Evolutionary conservation across 2,888 invertebrate genomes (phyloP).

Genomic region (Cephus nigrinus): DNA sequence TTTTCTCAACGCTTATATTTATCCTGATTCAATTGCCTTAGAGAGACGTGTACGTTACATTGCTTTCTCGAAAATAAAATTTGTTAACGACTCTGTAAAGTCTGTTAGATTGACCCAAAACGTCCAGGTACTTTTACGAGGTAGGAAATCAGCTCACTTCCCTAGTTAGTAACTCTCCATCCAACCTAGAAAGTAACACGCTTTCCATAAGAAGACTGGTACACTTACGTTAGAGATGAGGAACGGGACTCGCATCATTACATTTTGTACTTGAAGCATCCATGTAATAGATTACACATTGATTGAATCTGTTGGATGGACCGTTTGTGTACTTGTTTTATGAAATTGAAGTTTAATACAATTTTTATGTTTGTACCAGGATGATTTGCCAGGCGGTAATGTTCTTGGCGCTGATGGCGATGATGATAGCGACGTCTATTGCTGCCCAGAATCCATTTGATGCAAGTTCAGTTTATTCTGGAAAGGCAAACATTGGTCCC

Average conservation of each 20-base stretch:
- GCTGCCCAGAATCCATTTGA: constrained; percentile 57
- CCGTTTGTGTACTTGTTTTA: neutral
- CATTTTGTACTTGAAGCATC: too few species aligned
- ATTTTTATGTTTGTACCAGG: too few species aligned
- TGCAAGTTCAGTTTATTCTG: constrained; percentile 48
- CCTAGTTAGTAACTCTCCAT: too few species aligned
- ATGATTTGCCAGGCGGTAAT: too few species aligned
- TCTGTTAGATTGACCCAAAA: neutral
- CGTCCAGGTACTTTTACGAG: constrained; percentile 25
- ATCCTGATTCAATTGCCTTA: too few species aligned
- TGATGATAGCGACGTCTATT: constrained; percentile 49
- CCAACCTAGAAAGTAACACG: constrained; percentile 48
- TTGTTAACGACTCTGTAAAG: too few species aligned
- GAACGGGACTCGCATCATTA: too few species aligned
- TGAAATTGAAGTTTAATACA: too few species aligned
- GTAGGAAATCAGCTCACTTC: constrained; percentile 34
- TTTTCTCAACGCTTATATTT: too few species aligned
- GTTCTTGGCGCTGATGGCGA: constrained; percentile 48
- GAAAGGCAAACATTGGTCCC: constrained; percentile 56
- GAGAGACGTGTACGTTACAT: too few species aligned
- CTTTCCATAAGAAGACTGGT: constrained; percentile 39
- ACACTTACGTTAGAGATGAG: neutral
- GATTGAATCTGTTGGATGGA: neutral
- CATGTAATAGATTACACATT: neutral
- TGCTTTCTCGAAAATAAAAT: too few species aligned